Evolutionary conservation across 2,888 invertebrate species (phyloP).

Genomic region (Nomada flava): DNA sequence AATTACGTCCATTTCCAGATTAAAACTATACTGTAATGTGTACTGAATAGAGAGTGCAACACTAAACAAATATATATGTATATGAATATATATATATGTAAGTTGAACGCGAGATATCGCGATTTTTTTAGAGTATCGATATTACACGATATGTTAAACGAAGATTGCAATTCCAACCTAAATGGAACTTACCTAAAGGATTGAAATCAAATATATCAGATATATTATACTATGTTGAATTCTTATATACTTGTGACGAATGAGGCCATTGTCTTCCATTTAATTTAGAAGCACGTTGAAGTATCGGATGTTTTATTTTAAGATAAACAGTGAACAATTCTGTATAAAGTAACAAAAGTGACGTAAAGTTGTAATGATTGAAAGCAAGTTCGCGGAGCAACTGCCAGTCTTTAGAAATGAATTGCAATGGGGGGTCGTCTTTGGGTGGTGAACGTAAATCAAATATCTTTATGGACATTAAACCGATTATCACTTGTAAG

Average conservation of each 20-base stretch:
- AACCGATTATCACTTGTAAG: constrained; percentile 91
- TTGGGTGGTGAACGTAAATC: constrained; percentile 72
- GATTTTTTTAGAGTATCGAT: constrained; percentile 58
- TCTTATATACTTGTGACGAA: constrained; percentile 6
- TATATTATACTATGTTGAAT: constrained; percentile 19
- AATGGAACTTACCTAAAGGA: constrained; percentile 38
- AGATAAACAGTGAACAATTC: constrained; percentile 33
- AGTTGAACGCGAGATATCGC: constrained; percentile 57
- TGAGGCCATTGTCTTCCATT: background rate
- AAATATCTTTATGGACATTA: constrained; percentile 86
- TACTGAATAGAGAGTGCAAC: constrained; percentile 6
- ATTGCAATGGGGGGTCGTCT: constrained; percentile 81
- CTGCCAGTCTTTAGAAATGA: constrained; percentile 78
- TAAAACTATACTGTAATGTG: background rate
- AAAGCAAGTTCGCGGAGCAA: constrained; percentile 67
- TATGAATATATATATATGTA: too few species aligned
- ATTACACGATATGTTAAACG: constrained; percentile 43
- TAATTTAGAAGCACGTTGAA: constrained; percentile 2
- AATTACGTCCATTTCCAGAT: background rate
- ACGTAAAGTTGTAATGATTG: constrained; percentile 78
- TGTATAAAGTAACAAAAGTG: constrained; percentile 62
- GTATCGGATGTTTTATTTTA: constrained; percentile 14
- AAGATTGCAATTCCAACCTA: constrained; percentile 67
- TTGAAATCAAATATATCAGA: constrained; percentile 53
- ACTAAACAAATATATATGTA: constrained; percentile 6